Percentiles rank a stretch among this genome's conserved stretches.
Evolutionary conservation across 2,888 invertebrate genomes (phyloP).

Genomic region (Drosophila rubida): DNA sequence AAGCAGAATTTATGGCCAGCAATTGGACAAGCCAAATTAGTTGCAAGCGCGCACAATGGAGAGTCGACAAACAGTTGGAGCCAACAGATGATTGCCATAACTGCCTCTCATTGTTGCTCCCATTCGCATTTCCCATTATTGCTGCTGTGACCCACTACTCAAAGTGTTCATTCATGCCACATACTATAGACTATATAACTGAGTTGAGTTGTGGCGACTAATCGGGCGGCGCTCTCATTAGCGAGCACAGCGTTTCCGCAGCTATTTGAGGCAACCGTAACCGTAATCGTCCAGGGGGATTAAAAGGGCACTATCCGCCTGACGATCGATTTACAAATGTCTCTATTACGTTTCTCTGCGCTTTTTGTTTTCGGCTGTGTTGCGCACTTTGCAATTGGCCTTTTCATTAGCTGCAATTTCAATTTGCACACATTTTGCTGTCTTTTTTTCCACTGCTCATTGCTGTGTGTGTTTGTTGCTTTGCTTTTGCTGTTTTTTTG

Average conservation of each 20-base stretch:
- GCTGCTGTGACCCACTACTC: slow-evolving; percentile 55
- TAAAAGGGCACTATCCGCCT: slow-evolving; percentile 35
- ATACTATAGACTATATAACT: neutral
- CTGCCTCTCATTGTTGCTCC: slow-evolving; percentile 51
- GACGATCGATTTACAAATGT: slow-evolving; percentile 23
- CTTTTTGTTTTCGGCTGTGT: slow-evolving; percentile 11
- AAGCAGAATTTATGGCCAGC: slow-evolving; percentile 12
- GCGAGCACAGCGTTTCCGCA: slow-evolving; percentile 63
- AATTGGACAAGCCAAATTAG: slow-evolving; percentile 45
- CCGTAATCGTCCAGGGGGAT: slow-evolving; percentile 67
- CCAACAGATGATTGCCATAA: slow-evolving; percentile 49
- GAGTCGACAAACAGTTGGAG: neutral
- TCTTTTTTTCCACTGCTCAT: slow-evolving; percentile 51
- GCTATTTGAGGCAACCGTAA: slow-evolving; percentile 70
- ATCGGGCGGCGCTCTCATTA: slow-evolving; percentile 60
- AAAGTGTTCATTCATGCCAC: slow-evolving; percentile 51
- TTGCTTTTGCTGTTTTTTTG: slow-evolving; percentile 19
- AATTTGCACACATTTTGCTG: slow-evolving; percentile 65
- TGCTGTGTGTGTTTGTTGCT: slow-evolving; percentile 33
- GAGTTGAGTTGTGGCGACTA: slow-evolving; percentile 24
- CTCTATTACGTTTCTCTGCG: neutral
- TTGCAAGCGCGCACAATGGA: slow-evolving; percentile 39
- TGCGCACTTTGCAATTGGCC: slow-evolving; percentile 69
- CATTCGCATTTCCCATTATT: slow-evolving; percentile 45
- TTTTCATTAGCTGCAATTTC: slow-evolving; percentile 69